Evolutionary conservation across 2,797 vertebrate species (phyloP), one percentile per base, ranked within the genome.

Genomic region (Manis javanica): DNA sequence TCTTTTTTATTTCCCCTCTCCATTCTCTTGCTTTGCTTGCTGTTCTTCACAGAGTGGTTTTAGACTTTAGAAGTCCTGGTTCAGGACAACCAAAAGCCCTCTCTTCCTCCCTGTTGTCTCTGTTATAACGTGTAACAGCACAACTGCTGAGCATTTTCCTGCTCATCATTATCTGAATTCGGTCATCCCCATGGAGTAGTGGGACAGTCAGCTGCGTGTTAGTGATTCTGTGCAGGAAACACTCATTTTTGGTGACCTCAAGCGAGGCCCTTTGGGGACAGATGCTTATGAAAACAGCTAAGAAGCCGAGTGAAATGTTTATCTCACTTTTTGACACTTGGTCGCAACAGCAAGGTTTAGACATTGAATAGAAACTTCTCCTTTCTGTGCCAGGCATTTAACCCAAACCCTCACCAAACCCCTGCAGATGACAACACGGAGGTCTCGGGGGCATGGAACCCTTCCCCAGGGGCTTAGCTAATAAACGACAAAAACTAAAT

Each of bases 351-450:
- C 23, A 9, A 4, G 7, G 18, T 7, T 6, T 64, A n/a, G 42
- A 24, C 2, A 0, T 14, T 0, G 24, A 1, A 2, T 0, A 34
- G 87, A 59, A 46, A 59, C 53, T 21, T 8, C 59, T 63, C 11
- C 63, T 42, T 14, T 0, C 0, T 24, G 6, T 0, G 1, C 1
- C 3, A 11, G 34, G 34, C 9, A 1, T 24, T 2, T 14, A 77
- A 3, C 42, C 23, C 46, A 23, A 2, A 9, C 14, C 18, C 59
- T 61, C 53, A 7, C 2, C 7, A 63, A 13, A 29, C 19, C 4
- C 64, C 42, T 6, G 4, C 0, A 37, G 82, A 49, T 7, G 46
- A 87, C 82, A 21, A 49, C 0, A 0, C 0, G 3, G 87, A 42
- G 57, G 18, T 61, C 51, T 42, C 14, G 9, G 3, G 29, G 57